Evolutionary conservation across 2,888 invertebrate species (phyloP).

Genomic region (Limnephilus rhombicus): DNA sequence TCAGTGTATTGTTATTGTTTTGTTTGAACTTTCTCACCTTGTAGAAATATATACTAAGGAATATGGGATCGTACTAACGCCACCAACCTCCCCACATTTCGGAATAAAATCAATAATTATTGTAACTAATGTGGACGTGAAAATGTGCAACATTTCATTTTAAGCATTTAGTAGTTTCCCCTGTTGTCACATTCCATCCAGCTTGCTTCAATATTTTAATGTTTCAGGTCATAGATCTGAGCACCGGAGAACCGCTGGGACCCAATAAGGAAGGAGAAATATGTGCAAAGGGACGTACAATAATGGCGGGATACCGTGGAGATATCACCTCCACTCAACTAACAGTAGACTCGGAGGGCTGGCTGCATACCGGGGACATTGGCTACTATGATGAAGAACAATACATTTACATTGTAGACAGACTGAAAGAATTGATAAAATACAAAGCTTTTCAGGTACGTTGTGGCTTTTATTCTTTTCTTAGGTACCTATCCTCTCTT

Average conservation of each 20-base stretch:
- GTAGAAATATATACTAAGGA: no score
- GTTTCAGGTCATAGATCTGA: constrained; percentile 78
- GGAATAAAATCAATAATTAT: no score
- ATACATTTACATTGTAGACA: constrained; percentile 89
- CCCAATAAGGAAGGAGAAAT: constrained; percentile 87
- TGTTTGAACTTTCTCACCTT: no score
- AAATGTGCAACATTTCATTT: neutral
- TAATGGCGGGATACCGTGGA: constrained; percentile 91
- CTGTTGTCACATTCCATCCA: neutral
- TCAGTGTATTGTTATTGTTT: no score
- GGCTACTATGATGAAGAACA: constrained; percentile 89
- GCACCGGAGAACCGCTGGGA: constrained; percentile 81
- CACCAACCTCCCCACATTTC: no score
- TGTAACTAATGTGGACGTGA: no score
- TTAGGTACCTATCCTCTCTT: no score
- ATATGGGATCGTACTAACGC: no score
- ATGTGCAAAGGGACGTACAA: constrained; percentile 88
- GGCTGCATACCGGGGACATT: constrained; percentile 88
- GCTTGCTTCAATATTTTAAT: neutral
- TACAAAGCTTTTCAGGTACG: constrained; percentile 91
- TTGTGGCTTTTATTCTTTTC: neutral
- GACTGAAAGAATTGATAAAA: constrained; percentile 94
- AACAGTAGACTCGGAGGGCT: constrained; percentile 85
- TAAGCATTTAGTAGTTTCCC: neutral
- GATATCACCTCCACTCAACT: constrained; percentile 81